Base-by-base conservation (phyloP, 2,888 invertebrate species). In the Nemotelus pantherinus region DNA sequence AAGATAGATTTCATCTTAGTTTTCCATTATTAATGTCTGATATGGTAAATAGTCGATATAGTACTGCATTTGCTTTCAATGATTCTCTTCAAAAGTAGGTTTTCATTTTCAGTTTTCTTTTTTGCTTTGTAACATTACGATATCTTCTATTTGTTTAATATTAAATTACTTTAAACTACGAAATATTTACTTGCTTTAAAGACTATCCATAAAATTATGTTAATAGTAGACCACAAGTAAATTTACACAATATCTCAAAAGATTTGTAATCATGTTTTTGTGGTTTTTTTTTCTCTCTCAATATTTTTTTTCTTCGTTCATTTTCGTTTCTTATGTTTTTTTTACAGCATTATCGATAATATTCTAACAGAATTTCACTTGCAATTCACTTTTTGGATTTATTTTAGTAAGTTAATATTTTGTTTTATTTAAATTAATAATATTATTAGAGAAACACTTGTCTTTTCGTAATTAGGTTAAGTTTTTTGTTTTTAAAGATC, bases 11-110 rank as follows among this genome's bases (percentile, higher is more conserved):
- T 25, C 65, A 6, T 68, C 50, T 57, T 71, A 41, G n/a, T 55
- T 71, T 71, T 25, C 45, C 10, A 43, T 41, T 64, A n/a, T 50
- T 57, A 25, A 72, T 55, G 39, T 41, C 41, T 74, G 74, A 74
- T 74, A 74, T 74, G 74, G 74, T 74, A 47, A 48, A 74, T 74
- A 47, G 44, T 74, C 63, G 74, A 74, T 74, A 74, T 74, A 72
- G 57, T 72, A 58, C 72, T 72, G 58, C 57, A 53, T 72, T 72
- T 58, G 48, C 50, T 45, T 67, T 47, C 47, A 9, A 44, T 60
- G 10, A 47, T 70, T 6, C 70, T 70, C n/a, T 3, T 50, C 9
- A 43, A 6, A 2, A 39, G 3, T 39, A 39, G 7, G 45, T 64
- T 64, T 64, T 41, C 45, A 7, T 47, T 74, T 74, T 47, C 41